These are phyloP conservation scores for Cybosia mesomella DNA, from an alignment of 2,888 invertebrate species.

Conservation along the genomic window DNA sequence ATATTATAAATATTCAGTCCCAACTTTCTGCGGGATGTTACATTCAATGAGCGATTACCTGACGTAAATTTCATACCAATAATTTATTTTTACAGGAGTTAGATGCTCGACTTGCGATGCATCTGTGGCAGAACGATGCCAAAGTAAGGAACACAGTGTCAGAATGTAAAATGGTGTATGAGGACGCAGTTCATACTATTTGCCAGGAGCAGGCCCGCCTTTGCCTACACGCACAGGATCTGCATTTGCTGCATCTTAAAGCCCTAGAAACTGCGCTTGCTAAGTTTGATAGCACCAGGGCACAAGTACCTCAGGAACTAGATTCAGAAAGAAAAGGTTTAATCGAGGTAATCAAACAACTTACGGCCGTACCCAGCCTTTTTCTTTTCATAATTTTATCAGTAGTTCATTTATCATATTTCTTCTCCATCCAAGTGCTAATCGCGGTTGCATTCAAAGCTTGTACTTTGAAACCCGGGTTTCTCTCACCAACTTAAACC, in stretches of 20 bases:
- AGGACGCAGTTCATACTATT: conserved; percentile 32
- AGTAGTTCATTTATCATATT: no score
- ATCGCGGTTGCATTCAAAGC: no score
- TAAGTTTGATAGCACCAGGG: conserved; percentile 25
- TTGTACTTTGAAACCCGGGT: no score
- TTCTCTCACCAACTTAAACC: no score
- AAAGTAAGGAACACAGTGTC: conserved; percentile 47
- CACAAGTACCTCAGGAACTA: conserved; percentile 16
- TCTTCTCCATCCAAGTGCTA: no score
- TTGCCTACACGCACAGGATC: conserved; percentile 41
- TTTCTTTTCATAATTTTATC: no score
- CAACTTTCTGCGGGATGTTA: not conserved
- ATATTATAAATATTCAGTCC: not conserved
- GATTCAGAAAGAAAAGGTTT: conserved; percentile 31
- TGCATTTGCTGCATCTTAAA: conserved; percentile 25
- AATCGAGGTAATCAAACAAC: conserved; percentile 22
- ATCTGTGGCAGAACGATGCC: conserved; percentile 50
- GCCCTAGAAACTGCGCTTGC: conserved; percentile 17
- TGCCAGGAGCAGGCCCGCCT: conserved; percentile 31
- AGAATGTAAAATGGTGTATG: conserved; percentile 45
- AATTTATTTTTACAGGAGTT: conserved; percentile 48
- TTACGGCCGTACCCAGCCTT: no score
- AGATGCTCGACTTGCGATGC: conserved; percentile 40
- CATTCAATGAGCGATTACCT: not conserved
- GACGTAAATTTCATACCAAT: not conserved